Evolutionary conservation across 2,113 vertebrate genomes (phyloP).

Genomic region (Pollachius pollachius): DNA sequence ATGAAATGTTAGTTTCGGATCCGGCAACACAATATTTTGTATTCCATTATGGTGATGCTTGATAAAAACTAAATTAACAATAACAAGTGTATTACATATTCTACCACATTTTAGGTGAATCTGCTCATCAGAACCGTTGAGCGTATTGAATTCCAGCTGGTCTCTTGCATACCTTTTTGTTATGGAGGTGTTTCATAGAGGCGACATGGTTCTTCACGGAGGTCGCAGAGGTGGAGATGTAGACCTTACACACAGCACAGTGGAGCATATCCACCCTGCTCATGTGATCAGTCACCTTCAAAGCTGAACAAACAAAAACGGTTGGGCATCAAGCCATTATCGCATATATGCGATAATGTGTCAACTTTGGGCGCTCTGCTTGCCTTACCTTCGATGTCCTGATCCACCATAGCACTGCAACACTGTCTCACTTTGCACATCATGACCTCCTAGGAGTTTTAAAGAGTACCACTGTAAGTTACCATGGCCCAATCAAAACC

Average conservation of each 20-base stretch:
- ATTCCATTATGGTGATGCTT: too few species aligned
- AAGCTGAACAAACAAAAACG: slow-evolving; percentile 33
- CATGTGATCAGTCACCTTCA: slow-evolving; percentile 63
- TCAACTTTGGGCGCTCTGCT: not conserved
- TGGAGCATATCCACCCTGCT: slow-evolving; percentile 66
- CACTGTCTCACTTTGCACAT: slow-evolving; percentile 45
- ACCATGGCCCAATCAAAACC: not conserved
- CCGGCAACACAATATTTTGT: too few species aligned
- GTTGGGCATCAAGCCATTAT: too few species aligned
- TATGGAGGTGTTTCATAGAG: slow-evolving; percentile 51
- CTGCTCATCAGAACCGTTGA: too few species aligned
- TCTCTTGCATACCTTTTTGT: slow-evolving; percentile 40
- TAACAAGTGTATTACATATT: too few species aligned
- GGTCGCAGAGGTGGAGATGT: slow-evolving; percentile 39
- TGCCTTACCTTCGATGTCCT: slow-evolving; percentile 41
- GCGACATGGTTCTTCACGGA: slow-evolving; percentile 56
- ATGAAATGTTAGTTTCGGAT: too few species aligned
- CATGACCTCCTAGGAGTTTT: slow-evolving; percentile 50
- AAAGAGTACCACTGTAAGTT: not conserved
- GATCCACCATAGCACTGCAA: slow-evolving; percentile 43
- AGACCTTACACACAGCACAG: slow-evolving; percentile 54
- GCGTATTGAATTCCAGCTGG: too few species aligned
- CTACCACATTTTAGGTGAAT: too few species aligned
- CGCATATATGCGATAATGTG: too few species aligned
- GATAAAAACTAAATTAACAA: too few species aligned